Evolutionary conservation across 2,888 invertebrate species (phyloP), one percentile per base, ranked within the genome.

Genomic region (Cylindroiulus punctatus): DNA sequence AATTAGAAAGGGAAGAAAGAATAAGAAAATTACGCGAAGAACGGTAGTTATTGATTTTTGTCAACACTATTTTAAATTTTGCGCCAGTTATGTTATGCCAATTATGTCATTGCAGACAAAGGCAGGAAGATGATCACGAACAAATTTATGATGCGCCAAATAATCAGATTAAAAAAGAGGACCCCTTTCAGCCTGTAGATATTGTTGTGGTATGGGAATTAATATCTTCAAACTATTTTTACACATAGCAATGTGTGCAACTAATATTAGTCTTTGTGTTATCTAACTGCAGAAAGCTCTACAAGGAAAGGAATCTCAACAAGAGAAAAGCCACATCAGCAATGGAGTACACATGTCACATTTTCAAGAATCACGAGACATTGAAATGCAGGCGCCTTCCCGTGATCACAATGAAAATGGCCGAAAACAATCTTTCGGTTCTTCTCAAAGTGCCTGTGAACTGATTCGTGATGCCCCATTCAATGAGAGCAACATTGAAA

Each of bases 1-100:
- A 91, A 90, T 89, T 92, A 91, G 90, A 92, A 90, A 88, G 90
- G 85, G 89, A 91, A 90, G 86, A 92, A 91, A 5, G 93, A 90
- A 90, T 91, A 19, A 88, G 89, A 84, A 90, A 89, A 86, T 83
- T 87, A 7, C 76, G 87, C 19, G 88, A 86, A 76, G 88, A 88
- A 87, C 87, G 88, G 87, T 76, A 36, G 7, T 30, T 14, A 26
- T 30, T 12, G 0, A 12, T 30, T 1, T 76, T 14, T 3, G 30
- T 42, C 84, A 84, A 44, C 3, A 19, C 36, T 42, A 84, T 36
- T 40, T 32, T 4, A 40, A 26, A 44, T 83, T 40, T 83, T 17
- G 10, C 22, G 2, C 14, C 32, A 40, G 10, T 12, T 40, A 36
- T 44, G n/a, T 4, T 30, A 14, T 22, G 10, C 8, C 47, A 85